Conservation (phyloP, 1,140 invertebrate genomes). For the Anastatus disparis region DNA sequence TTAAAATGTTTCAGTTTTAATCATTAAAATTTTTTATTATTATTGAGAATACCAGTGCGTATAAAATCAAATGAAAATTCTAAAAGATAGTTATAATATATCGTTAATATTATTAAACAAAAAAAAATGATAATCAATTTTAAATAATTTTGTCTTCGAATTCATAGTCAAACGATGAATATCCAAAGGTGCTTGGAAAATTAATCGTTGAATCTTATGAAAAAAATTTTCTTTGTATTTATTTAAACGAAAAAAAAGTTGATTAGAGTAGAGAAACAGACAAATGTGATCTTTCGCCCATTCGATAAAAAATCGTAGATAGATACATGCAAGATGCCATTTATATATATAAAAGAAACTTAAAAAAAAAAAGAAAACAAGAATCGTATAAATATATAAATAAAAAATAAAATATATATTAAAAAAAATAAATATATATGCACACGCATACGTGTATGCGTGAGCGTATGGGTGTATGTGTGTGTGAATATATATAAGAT, state of each 20-base stretch:
- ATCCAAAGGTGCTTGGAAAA: slow-evolving; percentile 15
- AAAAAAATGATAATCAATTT: no score
- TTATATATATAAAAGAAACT: slow-evolving; percentile 27
- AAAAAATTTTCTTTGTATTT: neutral
- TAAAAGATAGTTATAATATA: neutral
- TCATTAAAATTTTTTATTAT: no score
- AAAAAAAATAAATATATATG: slow-evolving; percentile 37
- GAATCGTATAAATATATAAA: slow-evolving; percentile 33
- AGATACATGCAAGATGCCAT: slow-evolving; percentile 40
- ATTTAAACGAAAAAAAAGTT: slow-evolving; percentile 8
- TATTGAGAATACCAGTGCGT: no score
- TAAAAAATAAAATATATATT: slow-evolving; percentile 18
- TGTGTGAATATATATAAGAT: slow-evolving; percentile 35
- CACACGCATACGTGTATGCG: slow-evolving; percentile 39
- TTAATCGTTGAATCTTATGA: neutral
- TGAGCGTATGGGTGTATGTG: slow-evolving; percentile 37
- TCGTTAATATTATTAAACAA: no score
- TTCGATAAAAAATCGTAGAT: slow-evolving; percentile 34
- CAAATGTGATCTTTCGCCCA: slow-evolving; percentile 45
- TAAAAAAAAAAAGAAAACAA: slow-evolving; percentile 19
- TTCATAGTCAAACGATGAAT: no score
- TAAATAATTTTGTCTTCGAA: no score
- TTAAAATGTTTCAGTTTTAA: no score
- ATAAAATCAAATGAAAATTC: neutral
- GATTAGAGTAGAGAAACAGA: slow-evolving; percentile 25